Conservation (phyloP, 2,113 vertebrate genomes). For the Struthio camelus region DNA sequence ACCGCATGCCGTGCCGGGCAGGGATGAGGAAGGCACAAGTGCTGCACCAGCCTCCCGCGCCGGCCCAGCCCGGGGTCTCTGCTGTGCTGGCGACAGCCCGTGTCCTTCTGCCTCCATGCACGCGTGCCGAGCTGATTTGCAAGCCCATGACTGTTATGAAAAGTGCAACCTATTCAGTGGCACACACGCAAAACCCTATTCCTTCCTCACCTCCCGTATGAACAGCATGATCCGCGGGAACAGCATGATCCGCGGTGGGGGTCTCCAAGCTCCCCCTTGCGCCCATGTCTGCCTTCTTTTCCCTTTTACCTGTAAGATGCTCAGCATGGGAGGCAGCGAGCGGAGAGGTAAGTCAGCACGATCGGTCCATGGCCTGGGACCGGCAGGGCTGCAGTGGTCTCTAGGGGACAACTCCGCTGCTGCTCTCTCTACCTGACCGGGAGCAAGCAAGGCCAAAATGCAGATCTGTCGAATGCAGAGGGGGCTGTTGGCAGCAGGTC, state of each 20-base stretch:
- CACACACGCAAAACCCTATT: neutral
- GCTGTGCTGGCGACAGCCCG: too few species aligned
- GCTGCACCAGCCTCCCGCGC: conserved; percentile 12
- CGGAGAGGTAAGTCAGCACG: accelerated
- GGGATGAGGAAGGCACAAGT: conserved; percentile 48
- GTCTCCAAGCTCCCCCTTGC: neutral
- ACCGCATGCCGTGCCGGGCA: neutral
- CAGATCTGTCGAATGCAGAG: neutral
- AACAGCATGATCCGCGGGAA: neutral
- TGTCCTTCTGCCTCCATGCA: neutral
- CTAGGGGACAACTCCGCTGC: neutral
- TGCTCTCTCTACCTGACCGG: neutral
- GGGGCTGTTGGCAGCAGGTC: neutral
- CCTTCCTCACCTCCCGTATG: neutral
- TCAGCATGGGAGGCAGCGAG: neutral
- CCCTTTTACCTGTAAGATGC: neutral
- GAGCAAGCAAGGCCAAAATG: neutral
- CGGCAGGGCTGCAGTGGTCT: neutral
- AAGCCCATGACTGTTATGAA: neutral
- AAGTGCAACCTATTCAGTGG: neutral
- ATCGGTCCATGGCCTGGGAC: neutral
- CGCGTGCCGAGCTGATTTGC: conserved; percentile 16
- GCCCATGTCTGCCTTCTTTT: neutral
- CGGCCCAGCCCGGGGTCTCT: neutral
- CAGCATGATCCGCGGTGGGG: too few species aligned